Base-by-base conservation (phyloP, 2,888 invertebrate species). In the Drosophila anomalata region DNA sequence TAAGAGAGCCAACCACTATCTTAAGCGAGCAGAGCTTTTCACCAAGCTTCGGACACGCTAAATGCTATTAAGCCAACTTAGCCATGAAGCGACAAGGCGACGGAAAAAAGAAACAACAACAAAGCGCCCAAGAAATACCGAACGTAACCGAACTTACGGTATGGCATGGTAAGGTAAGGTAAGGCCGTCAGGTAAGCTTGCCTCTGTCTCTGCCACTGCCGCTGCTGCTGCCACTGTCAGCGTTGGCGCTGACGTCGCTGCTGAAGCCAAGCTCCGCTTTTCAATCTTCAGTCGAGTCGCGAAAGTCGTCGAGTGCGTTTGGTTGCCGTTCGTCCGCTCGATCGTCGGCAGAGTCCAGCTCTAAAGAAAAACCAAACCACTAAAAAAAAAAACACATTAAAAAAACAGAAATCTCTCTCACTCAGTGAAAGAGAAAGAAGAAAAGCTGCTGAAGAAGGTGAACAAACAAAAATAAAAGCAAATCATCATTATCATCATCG, bases 251-350 rank as follows among this genome's bases (percentile, higher is more conserved):
- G 8, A 11, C 44, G 55, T 22, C 58, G 47, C 61, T 41, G 31
- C 59, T 24, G 14, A 47, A 48, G 68, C 52, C 59, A 68, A 42
- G 68, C 69, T 70, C 41, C 41, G 61, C 59, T 59, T 73, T 79
- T 69, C 75, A 65, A 62, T 69, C 72, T 77, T 91, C 89, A 91
- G 91, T 91, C 91, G 90, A 89, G 90, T 91, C 91, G 91, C 90
- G 91, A 90, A 91, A 91, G 91, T 90, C 91, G 90, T 91, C 88
- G 91, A 90, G 91, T 91, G 87, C 89, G 90, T 89, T 89, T 90
- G 78, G 58, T 74, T 79, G 75, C 71, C 22, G 50, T 36, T 26
- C 36, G 65, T 31, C 44, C 33, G 52, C 60, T 70, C 58, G 51
- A 69, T 54, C 67, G 75, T 79, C 75, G 87, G 78, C 79, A 79